Conservation (phyloP, 2,113 vertebrate genomes). For the Halcyon malimbica region DNA sequence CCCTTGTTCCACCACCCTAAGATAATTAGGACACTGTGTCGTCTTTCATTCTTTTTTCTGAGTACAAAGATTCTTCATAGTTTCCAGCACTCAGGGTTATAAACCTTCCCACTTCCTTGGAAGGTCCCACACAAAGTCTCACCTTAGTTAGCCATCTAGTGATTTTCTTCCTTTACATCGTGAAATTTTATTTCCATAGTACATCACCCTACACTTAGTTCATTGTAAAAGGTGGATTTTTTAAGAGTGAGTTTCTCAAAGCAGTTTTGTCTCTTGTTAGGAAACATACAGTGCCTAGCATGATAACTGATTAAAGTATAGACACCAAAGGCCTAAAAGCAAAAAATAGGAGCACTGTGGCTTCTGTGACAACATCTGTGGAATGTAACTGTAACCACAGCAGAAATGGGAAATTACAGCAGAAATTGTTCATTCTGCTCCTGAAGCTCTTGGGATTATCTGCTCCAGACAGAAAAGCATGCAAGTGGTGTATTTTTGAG, state of each 20-base stretch:
- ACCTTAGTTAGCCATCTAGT: background rate
- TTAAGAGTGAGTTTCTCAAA: background rate
- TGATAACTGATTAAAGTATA: background rate
- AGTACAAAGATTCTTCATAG: background rate
- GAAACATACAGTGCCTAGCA: background rate
- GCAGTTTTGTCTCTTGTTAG: background rate
- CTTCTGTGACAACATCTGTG: background rate
- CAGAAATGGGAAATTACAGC: background rate
- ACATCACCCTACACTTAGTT: background rate
- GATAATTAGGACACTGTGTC: background rate
- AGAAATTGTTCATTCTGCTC: background rate
- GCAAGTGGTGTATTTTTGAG: background rate
- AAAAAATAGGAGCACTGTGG: background rate
- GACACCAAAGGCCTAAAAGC: background rate
- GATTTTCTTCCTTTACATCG: background rate
- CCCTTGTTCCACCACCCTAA: background rate
- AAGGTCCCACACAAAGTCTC: background rate
- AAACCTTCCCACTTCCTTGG: background rate
- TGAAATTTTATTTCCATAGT: background rate
- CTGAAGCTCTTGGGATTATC: background rate
- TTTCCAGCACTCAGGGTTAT: background rate
- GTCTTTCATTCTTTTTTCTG: background rate
- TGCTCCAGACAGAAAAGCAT: background rate
- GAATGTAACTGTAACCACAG: background rate
- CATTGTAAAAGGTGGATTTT: background rate